Conservation (phyloP, 2,797 vertebrate species). For the Diceros bicornis region DNA sequence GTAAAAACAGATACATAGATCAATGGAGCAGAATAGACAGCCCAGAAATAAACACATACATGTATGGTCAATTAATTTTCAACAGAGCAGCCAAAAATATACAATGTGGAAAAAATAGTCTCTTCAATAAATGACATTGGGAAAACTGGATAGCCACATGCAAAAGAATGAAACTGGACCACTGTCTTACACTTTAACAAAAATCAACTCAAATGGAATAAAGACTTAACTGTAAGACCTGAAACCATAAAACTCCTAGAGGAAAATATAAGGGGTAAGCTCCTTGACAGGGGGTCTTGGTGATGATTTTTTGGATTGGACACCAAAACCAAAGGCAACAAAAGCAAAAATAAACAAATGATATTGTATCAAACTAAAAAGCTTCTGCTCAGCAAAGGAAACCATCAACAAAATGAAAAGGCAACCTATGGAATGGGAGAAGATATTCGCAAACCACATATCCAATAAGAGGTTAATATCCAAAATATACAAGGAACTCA, state of each 20-base stretch:
- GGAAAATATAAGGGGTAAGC: background rate
- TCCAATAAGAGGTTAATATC: background rate
- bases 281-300: background rate
- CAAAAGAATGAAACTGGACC: background rate
- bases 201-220: background rate
- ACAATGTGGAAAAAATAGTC: background rate
- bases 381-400: background rate
- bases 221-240: background rate
- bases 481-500: background rate
- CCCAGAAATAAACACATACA: background rate
- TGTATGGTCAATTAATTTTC: background rate
- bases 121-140: background rate
- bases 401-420: background rate
- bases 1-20: background rate
- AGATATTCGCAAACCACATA: background rate
- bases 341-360: background rate
- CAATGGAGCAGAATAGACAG: background rate
- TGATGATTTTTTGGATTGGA: background rate
- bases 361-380: background rate
- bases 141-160: background rate
- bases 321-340: background rate
- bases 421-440: background rate
- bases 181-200: background rate
- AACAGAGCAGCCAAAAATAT: background rate
- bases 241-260: background rate